Base-by-base conservation (phyloP, 2,888 invertebrate species). In the Enchytraeus crypticus region DNA sequence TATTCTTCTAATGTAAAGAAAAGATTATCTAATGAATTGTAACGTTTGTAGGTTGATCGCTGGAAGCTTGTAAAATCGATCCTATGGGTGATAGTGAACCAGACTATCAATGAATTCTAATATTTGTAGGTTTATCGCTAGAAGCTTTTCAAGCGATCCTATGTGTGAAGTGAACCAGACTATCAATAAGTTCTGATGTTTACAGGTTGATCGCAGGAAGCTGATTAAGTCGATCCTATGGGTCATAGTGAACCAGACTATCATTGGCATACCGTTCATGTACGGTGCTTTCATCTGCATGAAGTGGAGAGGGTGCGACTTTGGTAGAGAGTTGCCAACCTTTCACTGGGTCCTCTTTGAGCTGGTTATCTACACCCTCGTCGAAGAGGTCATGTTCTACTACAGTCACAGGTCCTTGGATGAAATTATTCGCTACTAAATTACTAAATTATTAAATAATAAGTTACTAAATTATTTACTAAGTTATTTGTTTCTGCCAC, bases 331-430 rank as follows among this genome's bases (percentile, higher is more conserved):
- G 69, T 77, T 90, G 62, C 89, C 90, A 0, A 87, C 87, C 27
- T 88, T 89, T 73, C 87, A 87, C 69, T 86, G 87, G 86, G 86
- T 85, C 3, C 80, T 88, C 49, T 83, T 86, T 57, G 87, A 90
- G 77, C 79, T 90, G 61, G 85, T 85, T 0, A 81, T 88, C 53
- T 87, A 86, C 74, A 85, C 88, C 67, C 76, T 89, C 27, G 84
- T 87, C 71, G 88, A 89, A 75, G 90, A 90, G 79, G 82, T 88
- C 67, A 85, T 85, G 59, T 90, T 90, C 77, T 90, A 90, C 77
- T 90, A 90, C 75, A 86, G 87, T 11, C 90, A 90, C 79, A 85
- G 89, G 84, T 86, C 77, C 66, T 27, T 57, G 4, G 14, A 33
- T n/a, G 32, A 26, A n/a, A 32, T 29, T 59, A 51, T 59, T 58